These are phyloP conservation scores for Strigops habroptila DNA, from an alignment of 2,113 vertebrate genomes.

Conservation along the genomic window DNA sequence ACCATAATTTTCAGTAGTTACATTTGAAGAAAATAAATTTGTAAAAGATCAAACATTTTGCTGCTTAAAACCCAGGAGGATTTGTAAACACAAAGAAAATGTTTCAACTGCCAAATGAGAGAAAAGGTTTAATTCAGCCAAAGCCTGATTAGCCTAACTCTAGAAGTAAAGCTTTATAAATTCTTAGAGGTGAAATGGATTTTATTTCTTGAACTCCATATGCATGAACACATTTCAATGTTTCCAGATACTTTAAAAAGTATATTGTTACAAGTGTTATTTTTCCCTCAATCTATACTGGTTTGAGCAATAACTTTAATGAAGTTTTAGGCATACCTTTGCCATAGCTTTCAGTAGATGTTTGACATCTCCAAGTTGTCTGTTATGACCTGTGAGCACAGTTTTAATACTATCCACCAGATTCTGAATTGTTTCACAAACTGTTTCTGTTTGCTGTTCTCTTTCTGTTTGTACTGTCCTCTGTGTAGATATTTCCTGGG, in stretches of 20 bases:
- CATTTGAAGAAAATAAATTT: background rate
- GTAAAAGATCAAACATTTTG: background rate
- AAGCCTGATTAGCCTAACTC: background rate
- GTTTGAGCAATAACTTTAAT: background rate
- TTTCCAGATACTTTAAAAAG: background rate
- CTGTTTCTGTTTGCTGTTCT: slow-evolving; percentile 90
- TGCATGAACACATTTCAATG: background rate
- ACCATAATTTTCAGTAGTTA: background rate
- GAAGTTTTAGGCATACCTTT: slow-evolving; percentile 78
- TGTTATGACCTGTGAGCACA: slow-evolving; percentile 92
- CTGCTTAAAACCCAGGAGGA: background rate
- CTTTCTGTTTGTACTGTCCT: slow-evolving; percentile 85
- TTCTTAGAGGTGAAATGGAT: background rate
- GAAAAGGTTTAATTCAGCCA: background rate
- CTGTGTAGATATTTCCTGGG: slow-evolving; percentile 86
- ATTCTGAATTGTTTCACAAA: slow-evolving; percentile 91
- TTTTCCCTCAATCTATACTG: background rate
- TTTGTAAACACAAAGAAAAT: background rate
- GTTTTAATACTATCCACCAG: slow-evolving; percentile 95
- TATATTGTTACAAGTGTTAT: background rate
- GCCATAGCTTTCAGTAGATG: slow-evolving; percentile 97
- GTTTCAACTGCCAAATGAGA: background rate
- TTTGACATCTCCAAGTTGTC: slow-evolving; percentile 93
- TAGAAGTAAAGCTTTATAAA: background rate
- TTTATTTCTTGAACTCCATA: background rate